Evolutionary conservation across 2,888 invertebrate genomes (phyloP).

Genomic region (Acanthopleura granulata): DNA sequence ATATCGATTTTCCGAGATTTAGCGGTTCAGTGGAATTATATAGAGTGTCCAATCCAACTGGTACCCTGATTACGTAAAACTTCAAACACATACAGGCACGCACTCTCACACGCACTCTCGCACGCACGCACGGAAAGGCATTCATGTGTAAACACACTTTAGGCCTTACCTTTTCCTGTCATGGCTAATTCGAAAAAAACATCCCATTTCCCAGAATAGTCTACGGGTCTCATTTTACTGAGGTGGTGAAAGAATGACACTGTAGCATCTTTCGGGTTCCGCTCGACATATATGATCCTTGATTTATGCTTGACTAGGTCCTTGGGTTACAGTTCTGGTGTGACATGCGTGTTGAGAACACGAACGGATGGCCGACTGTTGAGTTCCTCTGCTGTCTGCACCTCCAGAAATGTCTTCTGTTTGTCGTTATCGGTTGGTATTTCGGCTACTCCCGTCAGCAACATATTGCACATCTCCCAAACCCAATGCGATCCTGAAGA

Average conservation of each 20-base stretch:
- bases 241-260: background rate
- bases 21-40: no score
- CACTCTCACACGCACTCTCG: no score
- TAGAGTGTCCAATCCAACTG: no score
- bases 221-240: no score
- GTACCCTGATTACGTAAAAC: no score
- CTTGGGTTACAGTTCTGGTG: background rate
- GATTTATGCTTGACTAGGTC: background rate
- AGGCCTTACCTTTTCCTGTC: no score
- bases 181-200: no score
- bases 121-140: no score
- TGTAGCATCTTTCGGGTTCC: background rate
- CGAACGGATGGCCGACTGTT: background rate
- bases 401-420: background rate
- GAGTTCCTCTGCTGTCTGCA: background rate
- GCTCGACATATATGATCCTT: background rate
- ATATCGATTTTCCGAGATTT: no score
- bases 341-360: slow-evolving; percentile 6
- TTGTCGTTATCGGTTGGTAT: background rate
- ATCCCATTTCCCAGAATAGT: no score
- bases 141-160: no score
- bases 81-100: no score
- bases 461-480: slow-evolving; percentile 10
- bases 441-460: background rate
- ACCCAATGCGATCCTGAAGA: slow-evolving; percentile 4